Percentiles rank a stretch among this genome's conserved stretches.
phyloP scores from a whole-genome alignment of 2,113 vertebrate species.

The Gasterosteus nipponicus region DNA sequence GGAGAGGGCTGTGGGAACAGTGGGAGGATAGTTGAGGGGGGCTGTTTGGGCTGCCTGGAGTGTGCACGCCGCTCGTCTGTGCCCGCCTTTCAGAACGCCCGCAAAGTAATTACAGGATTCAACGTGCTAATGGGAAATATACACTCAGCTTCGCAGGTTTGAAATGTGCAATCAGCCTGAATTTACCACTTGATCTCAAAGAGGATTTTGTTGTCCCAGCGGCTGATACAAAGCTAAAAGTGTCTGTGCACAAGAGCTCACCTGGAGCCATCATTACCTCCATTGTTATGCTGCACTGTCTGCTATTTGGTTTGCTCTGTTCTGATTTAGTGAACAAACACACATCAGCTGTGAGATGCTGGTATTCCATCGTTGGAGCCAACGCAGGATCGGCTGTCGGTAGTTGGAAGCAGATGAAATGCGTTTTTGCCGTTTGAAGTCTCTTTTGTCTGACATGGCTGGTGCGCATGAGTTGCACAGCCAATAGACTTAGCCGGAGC shows the following conservation, averaged over 20 bases:
- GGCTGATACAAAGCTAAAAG: conserved; percentile 27
- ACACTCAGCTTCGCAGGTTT: conserved; percentile 57
- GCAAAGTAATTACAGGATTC: conserved; percentile 77
- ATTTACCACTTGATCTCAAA: conserved; percentile 67
- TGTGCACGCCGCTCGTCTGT: conserved; percentile 49
- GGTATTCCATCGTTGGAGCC: conserved; percentile 12
- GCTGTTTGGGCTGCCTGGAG: conserved; percentile 24
- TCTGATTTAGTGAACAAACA: conserved; percentile 54
- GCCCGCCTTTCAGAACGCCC: conserved; percentile 58
- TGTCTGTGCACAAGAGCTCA: conserved; percentile 16
- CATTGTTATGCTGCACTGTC: conserved; percentile 29
- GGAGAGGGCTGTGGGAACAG: conserved; percentile 39
- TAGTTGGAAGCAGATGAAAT: conserved; percentile 52
- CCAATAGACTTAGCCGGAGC: conserved; percentile 63
- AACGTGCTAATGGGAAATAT: conserved; percentile 74
- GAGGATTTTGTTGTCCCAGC: conserved; percentile 38
- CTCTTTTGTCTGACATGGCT: conserved; percentile 59
- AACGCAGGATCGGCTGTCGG: conserved; percentile 19
- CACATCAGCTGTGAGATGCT: conserved; percentile 20
- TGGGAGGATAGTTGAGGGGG: conserved; percentile 25
- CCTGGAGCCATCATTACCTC: conserved; percentile 41
- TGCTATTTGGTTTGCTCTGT: conserved; percentile 49
- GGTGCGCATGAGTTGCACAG: conserved; percentile 57
- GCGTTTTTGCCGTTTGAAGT: conserved; percentile 68
- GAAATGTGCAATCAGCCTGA: conserved; percentile 64